A percentile compares a stretch with the other conserved stretches of the same genome.
Evolutionary conservation across 2,797 vertebrate genomes (phyloP).

Genomic region (Myiothlypis chrysogaster): DNA sequence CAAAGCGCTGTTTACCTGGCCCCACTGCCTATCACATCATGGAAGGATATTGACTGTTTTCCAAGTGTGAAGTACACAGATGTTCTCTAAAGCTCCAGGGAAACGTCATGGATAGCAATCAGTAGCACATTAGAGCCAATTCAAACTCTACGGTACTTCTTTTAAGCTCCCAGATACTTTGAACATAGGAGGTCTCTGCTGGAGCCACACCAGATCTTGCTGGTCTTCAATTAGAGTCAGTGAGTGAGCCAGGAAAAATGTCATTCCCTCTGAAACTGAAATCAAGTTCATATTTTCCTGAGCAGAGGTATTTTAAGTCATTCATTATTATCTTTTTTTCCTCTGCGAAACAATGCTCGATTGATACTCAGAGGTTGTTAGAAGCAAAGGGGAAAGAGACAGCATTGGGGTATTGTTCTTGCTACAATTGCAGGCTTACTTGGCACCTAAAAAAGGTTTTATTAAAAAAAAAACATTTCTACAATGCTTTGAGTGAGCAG

Average conservation of each 20-base stretch:
- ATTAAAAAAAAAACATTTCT: not conserved
- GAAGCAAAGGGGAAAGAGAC: constrained; percentile 48
- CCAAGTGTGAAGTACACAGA: not conserved
- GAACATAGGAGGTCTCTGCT: constrained; percentile 10
- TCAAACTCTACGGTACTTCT: not conserved
- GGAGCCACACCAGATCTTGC: not conserved
- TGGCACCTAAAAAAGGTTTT: constrained; percentile 51
- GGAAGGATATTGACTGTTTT: not conserved
- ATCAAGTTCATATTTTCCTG: constrained; percentile 64
- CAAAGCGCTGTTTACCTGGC: not conserved
- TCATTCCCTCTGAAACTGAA: constrained; percentile 55
- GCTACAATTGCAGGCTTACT: constrained; percentile 40
- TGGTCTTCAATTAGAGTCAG: constrained; percentile 33
- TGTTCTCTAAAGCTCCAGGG: not conserved
- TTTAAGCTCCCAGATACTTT: constrained; percentile 3
- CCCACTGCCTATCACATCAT: not conserved
- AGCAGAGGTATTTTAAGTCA: constrained; percentile 68
- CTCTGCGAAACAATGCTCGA: constrained; percentile 49
- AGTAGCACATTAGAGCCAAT: not conserved
- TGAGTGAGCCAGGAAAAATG: constrained; percentile 1
- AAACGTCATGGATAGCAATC: not conserved
- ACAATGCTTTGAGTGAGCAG: not conserved
- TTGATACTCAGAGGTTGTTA: constrained; percentile 50
- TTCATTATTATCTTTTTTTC: constrained; percentile 62
- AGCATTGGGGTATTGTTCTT: constrained; percentile 54